Evolutionary conservation across 2,888 invertebrate species (phyloP).

Genomic region (Nowickia ferox): DNA sequence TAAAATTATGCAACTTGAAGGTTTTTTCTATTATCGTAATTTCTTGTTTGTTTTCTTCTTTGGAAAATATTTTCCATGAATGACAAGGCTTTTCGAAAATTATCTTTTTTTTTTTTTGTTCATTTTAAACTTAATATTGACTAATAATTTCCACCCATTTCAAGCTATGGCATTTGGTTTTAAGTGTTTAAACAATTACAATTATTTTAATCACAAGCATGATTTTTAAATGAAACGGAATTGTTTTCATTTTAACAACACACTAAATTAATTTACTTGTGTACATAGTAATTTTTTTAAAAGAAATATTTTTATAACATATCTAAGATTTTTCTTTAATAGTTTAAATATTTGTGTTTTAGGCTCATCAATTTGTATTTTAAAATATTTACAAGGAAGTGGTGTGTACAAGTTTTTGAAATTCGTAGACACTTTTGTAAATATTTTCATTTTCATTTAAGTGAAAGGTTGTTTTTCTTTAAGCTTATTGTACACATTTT

Average conservation of each 20-base stretch:
- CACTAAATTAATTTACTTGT: not conserved
- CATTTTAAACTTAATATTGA: not conserved
- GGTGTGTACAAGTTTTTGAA: not conserved
- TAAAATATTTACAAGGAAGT: constrained; percentile 18
- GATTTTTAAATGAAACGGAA: not conserved
- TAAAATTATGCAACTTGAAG: constrained; percentile 39
- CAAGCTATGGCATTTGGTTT: not conserved
- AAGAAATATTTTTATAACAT: not conserved
- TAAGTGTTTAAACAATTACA: not conserved
- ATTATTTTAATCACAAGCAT: constrained; percentile 14
- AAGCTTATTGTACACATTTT: constrained; percentile 1
- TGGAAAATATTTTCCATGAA: constrained; percentile 2
- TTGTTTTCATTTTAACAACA: not conserved
- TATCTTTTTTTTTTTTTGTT: not conserved
- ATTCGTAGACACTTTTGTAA: not conserved
- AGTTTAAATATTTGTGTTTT: not conserved
- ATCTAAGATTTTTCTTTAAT: not conserved
- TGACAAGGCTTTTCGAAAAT: constrained; percentile 8
- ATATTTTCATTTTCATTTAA: constrained; percentile 28
- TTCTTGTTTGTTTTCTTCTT: not conserved
- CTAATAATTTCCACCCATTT: not conserved
- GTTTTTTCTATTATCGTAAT: not conserved
- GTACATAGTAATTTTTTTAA: not conserved
- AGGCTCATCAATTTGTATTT: not conserved
- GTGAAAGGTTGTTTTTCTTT: constrained; percentile 50